Percentiles rank a stretch among this genome's conserved stretches.
Evolutionary conservation across 2,113 vertebrate genomes (phyloP).

Genomic region (Muntiacus reevesi): DNA sequence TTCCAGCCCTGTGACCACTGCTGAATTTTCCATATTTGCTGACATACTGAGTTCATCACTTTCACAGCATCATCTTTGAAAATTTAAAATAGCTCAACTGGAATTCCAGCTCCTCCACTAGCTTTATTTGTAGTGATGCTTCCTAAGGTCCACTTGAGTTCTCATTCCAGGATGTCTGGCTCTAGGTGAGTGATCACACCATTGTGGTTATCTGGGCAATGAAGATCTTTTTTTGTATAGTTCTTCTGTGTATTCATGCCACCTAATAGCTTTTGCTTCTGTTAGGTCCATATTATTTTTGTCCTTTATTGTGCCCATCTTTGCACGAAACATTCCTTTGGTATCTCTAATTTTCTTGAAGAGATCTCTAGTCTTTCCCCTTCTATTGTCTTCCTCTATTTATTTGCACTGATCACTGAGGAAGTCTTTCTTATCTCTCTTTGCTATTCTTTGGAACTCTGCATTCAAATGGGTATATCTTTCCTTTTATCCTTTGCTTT

Average conservation of each 20-base stretch:
- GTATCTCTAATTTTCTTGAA: background rate
- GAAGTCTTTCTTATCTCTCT: background rate
- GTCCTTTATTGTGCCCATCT: background rate
- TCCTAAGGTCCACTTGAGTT: background rate
- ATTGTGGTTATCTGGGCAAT: background rate
- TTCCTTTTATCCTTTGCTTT: background rate
- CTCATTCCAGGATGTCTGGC: background rate
- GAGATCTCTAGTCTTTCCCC: background rate
- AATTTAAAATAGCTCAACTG: background rate
- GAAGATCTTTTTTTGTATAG: background rate
- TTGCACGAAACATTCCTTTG: background rate
- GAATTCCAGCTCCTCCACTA: background rate
- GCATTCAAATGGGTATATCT: background rate
- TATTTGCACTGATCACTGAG: background rate
- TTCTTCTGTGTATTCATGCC: background rate
- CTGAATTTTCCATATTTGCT: background rate
- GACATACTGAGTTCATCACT: background rate
- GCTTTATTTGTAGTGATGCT: background rate
- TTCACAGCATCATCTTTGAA: background rate
- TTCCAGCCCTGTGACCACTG: background rate
- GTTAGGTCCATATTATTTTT: background rate
- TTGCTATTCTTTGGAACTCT: background rate
- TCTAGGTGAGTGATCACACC: background rate
- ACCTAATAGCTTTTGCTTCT: background rate
- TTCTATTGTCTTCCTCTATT: background rate